These are phyloP conservation scores for Atlantisia rogersi DNA, from an alignment of 2,113 vertebrate genomes.

Conservation along the genomic window DNA sequence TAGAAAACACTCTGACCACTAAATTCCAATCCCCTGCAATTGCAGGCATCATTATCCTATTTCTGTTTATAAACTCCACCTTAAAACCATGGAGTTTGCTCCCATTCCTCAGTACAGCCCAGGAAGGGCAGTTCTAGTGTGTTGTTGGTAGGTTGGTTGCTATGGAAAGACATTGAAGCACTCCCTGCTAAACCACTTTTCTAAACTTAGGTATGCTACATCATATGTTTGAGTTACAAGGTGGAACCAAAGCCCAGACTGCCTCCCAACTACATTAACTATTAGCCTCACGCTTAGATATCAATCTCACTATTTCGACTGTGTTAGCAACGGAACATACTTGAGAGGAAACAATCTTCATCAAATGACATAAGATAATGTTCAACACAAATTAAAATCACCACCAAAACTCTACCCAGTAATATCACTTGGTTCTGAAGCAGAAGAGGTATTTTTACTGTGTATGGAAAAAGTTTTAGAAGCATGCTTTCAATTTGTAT, in stretches of 20 bases:
- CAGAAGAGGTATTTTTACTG: not conserved
- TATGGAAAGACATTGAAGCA: conserved; percentile 41
- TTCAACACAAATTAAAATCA: not conserved
- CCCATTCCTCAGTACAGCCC: not conserved
- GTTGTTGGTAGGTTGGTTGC: conserved; percentile 14
- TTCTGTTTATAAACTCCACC: conserved; percentile 43
- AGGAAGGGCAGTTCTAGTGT: conserved; percentile 5
- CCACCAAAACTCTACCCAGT: not conserved
- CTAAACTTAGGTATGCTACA: conserved; percentile 15
- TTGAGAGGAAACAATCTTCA: not conserved
- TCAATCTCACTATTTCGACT: not conserved
- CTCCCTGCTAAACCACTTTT: not conserved
- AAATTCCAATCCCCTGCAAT: not conserved
- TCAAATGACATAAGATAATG: not conserved
- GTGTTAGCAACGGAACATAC: not conserved
- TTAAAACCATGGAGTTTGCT: conserved; percentile 13
- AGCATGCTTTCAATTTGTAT: not conserved
- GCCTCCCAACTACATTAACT: not conserved
- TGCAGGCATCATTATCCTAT: not conserved
- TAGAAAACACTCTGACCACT: not conserved
- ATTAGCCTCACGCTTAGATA: not conserved
- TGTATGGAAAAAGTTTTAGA: not conserved
- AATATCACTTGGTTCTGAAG: not conserved
- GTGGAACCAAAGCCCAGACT: conserved; percentile 3
- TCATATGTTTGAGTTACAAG: not conserved